phyloP scores from a whole-genome alignment of 2,888 invertebrate genomes.

The Actias luna region DNA sequence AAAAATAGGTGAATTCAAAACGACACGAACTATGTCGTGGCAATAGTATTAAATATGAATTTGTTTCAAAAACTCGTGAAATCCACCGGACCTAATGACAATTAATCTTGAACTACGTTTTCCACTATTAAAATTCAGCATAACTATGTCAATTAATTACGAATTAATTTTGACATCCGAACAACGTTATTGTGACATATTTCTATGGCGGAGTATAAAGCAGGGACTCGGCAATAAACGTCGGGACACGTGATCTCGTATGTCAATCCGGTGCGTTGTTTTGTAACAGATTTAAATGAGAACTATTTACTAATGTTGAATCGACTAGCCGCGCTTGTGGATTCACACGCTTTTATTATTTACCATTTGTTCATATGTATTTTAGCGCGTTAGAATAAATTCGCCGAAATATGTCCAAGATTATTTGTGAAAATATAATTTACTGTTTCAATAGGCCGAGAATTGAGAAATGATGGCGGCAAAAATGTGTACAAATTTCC shows the following conservation, averaged over 20 bases:
- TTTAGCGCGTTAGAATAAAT: no score
- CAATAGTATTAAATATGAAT: neutral
- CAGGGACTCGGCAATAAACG: conserved; percentile 7
- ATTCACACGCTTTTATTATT: no score
- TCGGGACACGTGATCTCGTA: neutral
- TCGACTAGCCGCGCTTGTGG: no score
- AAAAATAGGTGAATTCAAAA: no score
- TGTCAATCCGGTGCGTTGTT: conserved; percentile 2
- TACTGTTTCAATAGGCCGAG: no score
- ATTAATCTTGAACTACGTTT: neutral
- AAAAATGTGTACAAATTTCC: no score
- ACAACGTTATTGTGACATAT: conserved; percentile 1
- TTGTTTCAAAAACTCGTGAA: neutral
- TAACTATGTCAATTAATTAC: neutral
- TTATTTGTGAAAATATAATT: no score
- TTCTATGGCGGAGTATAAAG: conserved; percentile 6
- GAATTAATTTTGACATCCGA: conserved; percentile 2
- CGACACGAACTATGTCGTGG: no score
- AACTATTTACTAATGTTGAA: neutral
- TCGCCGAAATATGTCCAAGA: no score
- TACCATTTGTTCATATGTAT: no score
- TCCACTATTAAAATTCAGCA: neutral
- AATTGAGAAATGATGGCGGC: no score
- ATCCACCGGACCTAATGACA: neutral
- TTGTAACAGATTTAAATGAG: neutral